A percentile compares a stretch with the other conserved stretches of the same genome.
Evolutionary conservation across 2,888 invertebrate genomes (phyloP).

Genomic region (Heliconius aoede): DNA sequence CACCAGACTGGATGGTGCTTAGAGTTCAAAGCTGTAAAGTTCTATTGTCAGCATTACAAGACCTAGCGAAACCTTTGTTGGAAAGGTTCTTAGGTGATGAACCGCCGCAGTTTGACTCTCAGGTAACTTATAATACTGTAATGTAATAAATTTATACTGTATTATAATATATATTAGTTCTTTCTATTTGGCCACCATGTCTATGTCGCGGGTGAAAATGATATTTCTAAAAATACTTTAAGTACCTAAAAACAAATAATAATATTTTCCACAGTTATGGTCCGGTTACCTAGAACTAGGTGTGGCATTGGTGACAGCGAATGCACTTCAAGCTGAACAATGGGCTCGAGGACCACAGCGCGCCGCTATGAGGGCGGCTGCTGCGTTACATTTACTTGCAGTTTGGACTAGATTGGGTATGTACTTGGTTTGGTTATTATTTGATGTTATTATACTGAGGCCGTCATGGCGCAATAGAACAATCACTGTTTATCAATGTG

Average conservation of each 20-base stretch:
- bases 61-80: slow-evolving; percentile 93
- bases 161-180: too few relatives aligned
- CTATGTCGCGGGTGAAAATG: too few relatives aligned
- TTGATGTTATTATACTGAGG: not conserved
- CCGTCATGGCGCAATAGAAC: not conserved
- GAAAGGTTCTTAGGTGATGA: slow-evolving; percentile 90
- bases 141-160: too few relatives aligned
- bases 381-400: slow-evolving; percentile 95
- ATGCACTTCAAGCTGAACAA: slow-evolving; percentile 71
- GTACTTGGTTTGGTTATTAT: too few relatives aligned
- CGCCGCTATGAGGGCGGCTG: slow-evolving; percentile 93
- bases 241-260: not conserved
- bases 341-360: slow-evolving; percentile 77
- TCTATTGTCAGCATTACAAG: slow-evolving; percentile 92
- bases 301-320: slow-evolving; percentile 74
- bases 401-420: slow-evolving; percentile 95
- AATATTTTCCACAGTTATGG: slow-evolving; percentile 72
- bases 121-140: slow-evolving; percentile 83
- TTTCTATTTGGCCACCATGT: too few relatives aligned
- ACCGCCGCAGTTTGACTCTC: slow-evolving; percentile 89
- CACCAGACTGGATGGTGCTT: slow-evolving; percentile 95
- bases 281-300: slow-evolving; percentile 79
- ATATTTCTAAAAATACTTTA: not conserved
- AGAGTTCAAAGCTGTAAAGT: slow-evolving; percentile 94
- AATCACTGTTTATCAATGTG: not conserved